Conservation (phyloP, 1,140 invertebrate genomes). For the Reticulitermes speratus region DNA sequence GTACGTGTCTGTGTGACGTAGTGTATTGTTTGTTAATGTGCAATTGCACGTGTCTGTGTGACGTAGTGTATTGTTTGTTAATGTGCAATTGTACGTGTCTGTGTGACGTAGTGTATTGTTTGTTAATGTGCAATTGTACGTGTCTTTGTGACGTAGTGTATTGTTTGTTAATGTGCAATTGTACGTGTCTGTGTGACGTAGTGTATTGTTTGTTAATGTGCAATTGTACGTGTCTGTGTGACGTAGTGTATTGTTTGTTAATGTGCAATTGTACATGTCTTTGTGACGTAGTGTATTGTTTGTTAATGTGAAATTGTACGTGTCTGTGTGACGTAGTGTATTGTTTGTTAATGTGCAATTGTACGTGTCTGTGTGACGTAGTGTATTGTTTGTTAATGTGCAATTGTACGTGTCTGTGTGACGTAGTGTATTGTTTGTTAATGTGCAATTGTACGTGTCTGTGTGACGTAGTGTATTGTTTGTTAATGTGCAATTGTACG, state of each 20-base stretch:
- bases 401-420: slow-evolving; percentile 32
- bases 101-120: too few relatives aligned
- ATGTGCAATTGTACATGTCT: slow-evolving; percentile 32
- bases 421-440: too few relatives aligned
- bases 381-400: neutral
- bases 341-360: slow-evolving; percentile 32
- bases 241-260: too few relatives aligned
- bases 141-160: too few relatives aligned
- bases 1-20: too few relatives aligned
- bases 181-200: too few relatives aligned
- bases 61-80: too few relatives aligned
- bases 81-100: slow-evolving; percentile 33
- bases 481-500: slow-evolving; percentile 32
- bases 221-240: slow-evolving; percentile 32
- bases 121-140: slow-evolving; percentile 32
- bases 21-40: neutral
- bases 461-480: too few relatives aligned
- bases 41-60: slow-evolving; percentile 33
- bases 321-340: too few relatives aligned
- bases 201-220: neutral
- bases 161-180: slow-evolving; percentile 32
- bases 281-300: too few relatives aligned
- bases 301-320: neutral
- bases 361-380: too few relatives aligned
- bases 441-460: slow-evolving; percentile 33